Evolutionary conservation across 1,140 invertebrate species (phyloP).

Genomic region (Drosophila murphyi): DNA sequence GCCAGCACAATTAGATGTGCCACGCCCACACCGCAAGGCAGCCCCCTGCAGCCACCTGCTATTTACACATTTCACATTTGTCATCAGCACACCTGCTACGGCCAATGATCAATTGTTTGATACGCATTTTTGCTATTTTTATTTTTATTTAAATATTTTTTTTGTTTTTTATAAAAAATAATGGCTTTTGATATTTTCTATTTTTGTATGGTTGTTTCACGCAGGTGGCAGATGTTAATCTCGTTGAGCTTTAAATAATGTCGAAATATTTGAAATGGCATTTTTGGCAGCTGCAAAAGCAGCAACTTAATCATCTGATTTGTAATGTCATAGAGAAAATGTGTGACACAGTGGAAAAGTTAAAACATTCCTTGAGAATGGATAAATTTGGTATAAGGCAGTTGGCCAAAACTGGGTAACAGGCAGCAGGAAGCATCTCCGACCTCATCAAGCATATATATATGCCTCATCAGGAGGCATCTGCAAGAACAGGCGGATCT

Average conservation of each 20-base stretch:
- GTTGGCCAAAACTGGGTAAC: too few species aligned
- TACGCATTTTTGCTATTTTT: conserved; percentile 6
- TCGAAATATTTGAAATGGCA: conserved; percentile 34
- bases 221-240: conserved; percentile 32
- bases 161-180: background rate
- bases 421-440: too few species aligned
- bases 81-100: conserved; percentile 35
- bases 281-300: conserved; percentile 19
- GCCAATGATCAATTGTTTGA: conserved; percentile 29
- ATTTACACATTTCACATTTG: conserved; percentile 1
- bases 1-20: conserved; percentile 64
- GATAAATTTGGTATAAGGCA: too few species aligned
- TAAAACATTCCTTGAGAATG: too few species aligned
- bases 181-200: background rate
- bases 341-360: background rate
- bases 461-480: too few species aligned
- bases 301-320: conserved; percentile 1
- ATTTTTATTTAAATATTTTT: background rate
- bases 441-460: too few species aligned
- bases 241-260: conserved; percentile 2
- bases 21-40: conserved; percentile 48
- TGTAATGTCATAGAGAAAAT: conserved; percentile 8
- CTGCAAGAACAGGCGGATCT: too few species aligned
- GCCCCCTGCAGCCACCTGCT: conserved; percentile 17
- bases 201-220: conserved; percentile 1